Evolutionary conservation across 1,140 invertebrate species (phyloP), one percentile per base, ranked within the genome.

Genomic region (Euura saliciscinereae): DNA sequence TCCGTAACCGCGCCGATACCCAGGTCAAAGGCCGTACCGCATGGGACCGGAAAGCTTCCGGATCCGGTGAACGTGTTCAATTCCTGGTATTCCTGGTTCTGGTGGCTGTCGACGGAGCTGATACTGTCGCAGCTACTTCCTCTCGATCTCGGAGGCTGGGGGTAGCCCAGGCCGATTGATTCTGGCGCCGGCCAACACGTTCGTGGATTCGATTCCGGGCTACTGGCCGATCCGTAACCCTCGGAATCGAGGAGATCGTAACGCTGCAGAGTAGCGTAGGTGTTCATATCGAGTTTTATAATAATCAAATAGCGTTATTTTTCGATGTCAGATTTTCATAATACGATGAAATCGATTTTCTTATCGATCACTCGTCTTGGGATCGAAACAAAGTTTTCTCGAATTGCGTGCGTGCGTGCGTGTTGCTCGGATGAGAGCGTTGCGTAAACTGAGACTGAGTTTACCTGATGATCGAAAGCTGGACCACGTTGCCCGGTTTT

Each of bases 401-500:
- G 2, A 59, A 4, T n/a, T 8, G 8, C 51, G 51, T 11, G 10
- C 51, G 51, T 59, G 13, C 51, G 74, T 74, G 76, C 77, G 71
- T 81, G 79, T 78, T 80, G 81, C 78, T 77, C 78, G 78, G 80
- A 78, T 77, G 82, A 78, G 80, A 82, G 84, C 82, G 80, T 83
- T 83, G 80, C 82, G 82, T 84, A 84, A 82, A 85, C 85, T 85
- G 83, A 59, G 51, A 80, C 83, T 42, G 66, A 67, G 73, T 82
- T 79, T 77, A 80, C 78, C 78, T 82, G 77, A 66, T 72, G 77
- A 85, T 86, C 85, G 85, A 83, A 85, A 81, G 82, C 84, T 86
- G 85, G 85, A 86, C 85, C 85, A 86, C 74, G 85, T 84, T 83
- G 83, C 78, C 77, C 79, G 80, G 82, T 85, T 84, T 85, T 85